Evolutionary conservation across 2,797 vertebrate genomes (phyloP).

Genomic region (Ispidina picta): DNA sequence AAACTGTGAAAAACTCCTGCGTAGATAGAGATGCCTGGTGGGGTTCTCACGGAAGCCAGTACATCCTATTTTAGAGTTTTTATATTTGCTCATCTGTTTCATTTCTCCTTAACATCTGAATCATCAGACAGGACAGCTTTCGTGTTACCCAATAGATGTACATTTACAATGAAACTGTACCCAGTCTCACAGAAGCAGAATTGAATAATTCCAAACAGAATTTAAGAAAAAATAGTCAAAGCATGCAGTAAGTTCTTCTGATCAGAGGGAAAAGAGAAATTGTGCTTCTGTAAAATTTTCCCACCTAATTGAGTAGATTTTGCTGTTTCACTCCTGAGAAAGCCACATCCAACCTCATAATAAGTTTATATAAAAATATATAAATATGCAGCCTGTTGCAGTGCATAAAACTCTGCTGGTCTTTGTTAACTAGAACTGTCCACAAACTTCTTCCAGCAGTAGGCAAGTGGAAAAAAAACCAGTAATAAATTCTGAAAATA

Average conservation of each 20-base stretch:
- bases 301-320: not conserved
- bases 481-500: not conserved
- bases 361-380: not conserved
- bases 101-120: constrained; percentile 51
- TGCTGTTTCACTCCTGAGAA: not conserved
- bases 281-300: not conserved
- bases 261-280: not conserved
- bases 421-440: not conserved
- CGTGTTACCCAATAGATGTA: not conserved
- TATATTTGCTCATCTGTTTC: constrained; percentile 9
- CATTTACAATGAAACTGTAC: not conserved
- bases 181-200: constrained; percentile 32
- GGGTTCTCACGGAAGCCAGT: not conserved
- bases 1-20: not conserved
- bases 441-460: not conserved
- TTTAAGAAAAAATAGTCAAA: not conserved
- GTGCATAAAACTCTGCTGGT: not conserved
- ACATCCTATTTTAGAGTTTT: not conserved
- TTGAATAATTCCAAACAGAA: not conserved
- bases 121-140: not conserved
- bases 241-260: not conserved
- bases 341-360: not conserved
- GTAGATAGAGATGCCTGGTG: not conserved
- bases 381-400: not conserved
- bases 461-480: not conserved